Conservation (phyloP, 2,888 invertebrate genomes). For the Octonoba sinensis region DNA sequence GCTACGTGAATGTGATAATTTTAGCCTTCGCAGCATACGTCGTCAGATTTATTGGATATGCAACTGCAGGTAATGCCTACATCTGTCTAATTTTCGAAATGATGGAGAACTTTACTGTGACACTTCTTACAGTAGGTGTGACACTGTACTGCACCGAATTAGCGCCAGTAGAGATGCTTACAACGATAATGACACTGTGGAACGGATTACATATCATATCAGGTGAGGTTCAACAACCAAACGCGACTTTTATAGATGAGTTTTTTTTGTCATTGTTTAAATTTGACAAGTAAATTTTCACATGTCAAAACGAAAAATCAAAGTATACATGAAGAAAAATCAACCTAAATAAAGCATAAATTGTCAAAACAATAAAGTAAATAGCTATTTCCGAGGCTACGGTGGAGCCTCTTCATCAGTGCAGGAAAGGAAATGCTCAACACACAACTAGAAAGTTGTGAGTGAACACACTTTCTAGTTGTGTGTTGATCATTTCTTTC, state of each 20-base stretch:
- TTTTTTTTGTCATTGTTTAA: too few species aligned
- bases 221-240: conserved; percentile 14
- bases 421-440: too few species aligned
- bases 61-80: conserved; percentile 31
- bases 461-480: too few species aligned
- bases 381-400: too few species aligned
- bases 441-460: too few species aligned
- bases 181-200: conserved; percentile 54
- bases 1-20: conserved; percentile 83
- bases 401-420: too few species aligned
- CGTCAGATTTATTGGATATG: conserved; percentile 77
- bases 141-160: conserved; percentile 53
- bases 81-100: conserved; percentile 43
- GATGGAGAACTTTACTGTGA: conserved; percentile 59
- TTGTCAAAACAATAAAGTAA: too few species aligned
- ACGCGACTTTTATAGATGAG: neutral
- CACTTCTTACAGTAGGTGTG: conserved; percentile 46
- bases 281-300: too few species aligned
- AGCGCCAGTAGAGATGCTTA: conserved; percentile 38
- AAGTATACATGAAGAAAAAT: too few species aligned
- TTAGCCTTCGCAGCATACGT: conserved; percentile 84
- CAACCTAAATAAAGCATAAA: too few species aligned
- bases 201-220: conserved; percentile 52
- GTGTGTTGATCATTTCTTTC: too few species aligned
- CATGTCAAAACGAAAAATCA: too few species aligned